Evolutionary conservation across 1,140 invertebrate species (phyloP), one percentile per base, ranked within the genome.

Genomic region (Heliconius nattereri): DNA sequence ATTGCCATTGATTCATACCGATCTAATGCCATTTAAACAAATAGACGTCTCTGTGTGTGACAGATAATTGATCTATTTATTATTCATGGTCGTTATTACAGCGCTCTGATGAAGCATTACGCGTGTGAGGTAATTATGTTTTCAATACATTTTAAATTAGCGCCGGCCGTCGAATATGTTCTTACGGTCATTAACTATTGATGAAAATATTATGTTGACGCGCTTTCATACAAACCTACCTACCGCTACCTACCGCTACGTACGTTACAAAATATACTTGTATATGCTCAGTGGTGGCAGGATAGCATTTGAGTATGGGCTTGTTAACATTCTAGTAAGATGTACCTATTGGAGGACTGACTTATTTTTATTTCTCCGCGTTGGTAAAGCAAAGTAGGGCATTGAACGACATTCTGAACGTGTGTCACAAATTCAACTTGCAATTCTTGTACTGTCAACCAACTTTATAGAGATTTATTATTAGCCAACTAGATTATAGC

Each of bases 11-110:
- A 57, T 57, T 57, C 20, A 13, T 26, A 66, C 26, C 11, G 23
- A 16, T 66, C 29, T 29, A 66, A 29, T 29, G 60, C 16, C 2
- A 29, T 6, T 66, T 66, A 66, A n/a, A 13, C 60, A 66, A 66
- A 66, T 66, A 29, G 23, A 23, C 72, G n/a, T 66, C 60, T 66
- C 60, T 66, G 60, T 66, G 60, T 66, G 60, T 29, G 60, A 9
- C 20, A n/a, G 54, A 66, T 66, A 66, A 73, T 73, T 29, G 72
- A 40, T 73, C 23, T 29, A 49, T 73, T 73, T 45, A 73, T 73
- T 73, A 73, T 49, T 45, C 72, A 73, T 23, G 5, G 20, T 45
- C 9, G n/a, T 45, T 73, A 40, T 45, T 49, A 45, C 72, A 49
- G 35, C 72, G 20, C 72, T 19, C 37, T 73, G 72, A 73, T 73